Conservation (phyloP, 2,888 invertebrate genomes). For the Thelaira solivaga region DNA sequence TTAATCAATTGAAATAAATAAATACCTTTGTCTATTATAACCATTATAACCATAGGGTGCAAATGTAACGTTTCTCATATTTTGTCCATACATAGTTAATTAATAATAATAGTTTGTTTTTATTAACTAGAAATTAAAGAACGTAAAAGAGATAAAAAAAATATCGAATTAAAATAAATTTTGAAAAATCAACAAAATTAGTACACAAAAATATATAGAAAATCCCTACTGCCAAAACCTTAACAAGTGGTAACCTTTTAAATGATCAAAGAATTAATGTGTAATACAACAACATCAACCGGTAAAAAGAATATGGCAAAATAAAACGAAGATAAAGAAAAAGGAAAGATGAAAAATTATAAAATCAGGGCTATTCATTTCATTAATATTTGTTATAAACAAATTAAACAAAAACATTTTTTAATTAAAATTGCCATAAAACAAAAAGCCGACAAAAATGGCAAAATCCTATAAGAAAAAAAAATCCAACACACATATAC, state of each 20-base stretch:
- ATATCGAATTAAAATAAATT: slow-evolving; percentile 41
- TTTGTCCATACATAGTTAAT: slow-evolving; percentile 68
- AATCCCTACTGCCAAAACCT: background rate
- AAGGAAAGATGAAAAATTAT: background rate
- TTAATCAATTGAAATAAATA: slow-evolving; percentile 51
- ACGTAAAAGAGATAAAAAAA: too few relatives aligned
- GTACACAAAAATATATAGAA: background rate
- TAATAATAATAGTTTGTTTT: slow-evolving; percentile 38
- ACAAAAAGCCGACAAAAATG: background rate
- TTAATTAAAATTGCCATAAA: background rate
- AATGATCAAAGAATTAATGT: slow-evolving; percentile 21
- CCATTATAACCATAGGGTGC: slow-evolving; percentile 70
- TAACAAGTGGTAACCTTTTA: slow-evolving; percentile 5
- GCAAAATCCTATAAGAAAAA: background rate
- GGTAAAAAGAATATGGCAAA: slow-evolving; percentile 36
- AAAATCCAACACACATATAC: background rate
- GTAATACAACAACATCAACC: slow-evolving; percentile 21
- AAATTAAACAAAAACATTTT: background rate
- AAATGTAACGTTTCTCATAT: slow-evolving; percentile 68
- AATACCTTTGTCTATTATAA: slow-evolving; percentile 69
- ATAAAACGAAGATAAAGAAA: background rate
- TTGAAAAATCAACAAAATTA: background rate
- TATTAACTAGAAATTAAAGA: slow-evolving; percentile 60
- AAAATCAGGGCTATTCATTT: background rate
- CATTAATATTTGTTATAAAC: too few relatives aligned